Conservation (phyloP, 1,140 invertebrate species). For the Trialeurodes vaporariorum region DNA sequence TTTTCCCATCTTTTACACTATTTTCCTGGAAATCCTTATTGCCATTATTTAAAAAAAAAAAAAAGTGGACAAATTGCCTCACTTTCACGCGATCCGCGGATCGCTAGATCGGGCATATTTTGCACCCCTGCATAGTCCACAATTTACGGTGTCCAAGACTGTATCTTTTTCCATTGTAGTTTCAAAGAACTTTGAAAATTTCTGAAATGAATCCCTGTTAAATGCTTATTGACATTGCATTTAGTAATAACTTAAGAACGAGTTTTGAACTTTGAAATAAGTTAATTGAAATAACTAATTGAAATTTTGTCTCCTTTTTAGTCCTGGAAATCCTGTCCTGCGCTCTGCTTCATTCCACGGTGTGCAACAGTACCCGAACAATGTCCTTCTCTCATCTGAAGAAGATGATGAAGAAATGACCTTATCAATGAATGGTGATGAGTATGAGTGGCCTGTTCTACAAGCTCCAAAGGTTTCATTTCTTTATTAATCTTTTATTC, state of each 20-base stretch:
- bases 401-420: constrained; percentile 23
- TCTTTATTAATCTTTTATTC: too few relatives aligned
- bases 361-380: constrained; percentile 25
- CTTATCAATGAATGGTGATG: constrained; percentile 18
- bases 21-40: too few relatives aligned
- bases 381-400: constrained; percentile 28
- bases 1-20: too few relatives aligned
- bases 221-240: too few relatives aligned
- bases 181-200: constrained; percentile 2
- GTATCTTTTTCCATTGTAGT: constrained; percentile 7
- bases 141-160: too few relatives aligned
- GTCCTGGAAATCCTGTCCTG: constrained; percentile 36
- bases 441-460: neutral
- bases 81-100: too few relatives aligned
- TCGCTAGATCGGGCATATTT: too few relatives aligned
- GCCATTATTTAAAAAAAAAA: too few relatives aligned
- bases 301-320: constrained; percentile 25
- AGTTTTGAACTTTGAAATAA: neutral
- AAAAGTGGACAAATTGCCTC: constrained; percentile 27
- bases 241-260: constrained; percentile 1
- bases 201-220: neutral
- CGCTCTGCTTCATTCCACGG: constrained; percentile 44
- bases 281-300: neutral
- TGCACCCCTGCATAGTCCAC: too few relatives aligned
- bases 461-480: neutral